These are phyloP conservation scores for Leptothorax acervorum DNA, from an alignment of 2,888 invertebrate species.

Conservation along the genomic window DNA sequence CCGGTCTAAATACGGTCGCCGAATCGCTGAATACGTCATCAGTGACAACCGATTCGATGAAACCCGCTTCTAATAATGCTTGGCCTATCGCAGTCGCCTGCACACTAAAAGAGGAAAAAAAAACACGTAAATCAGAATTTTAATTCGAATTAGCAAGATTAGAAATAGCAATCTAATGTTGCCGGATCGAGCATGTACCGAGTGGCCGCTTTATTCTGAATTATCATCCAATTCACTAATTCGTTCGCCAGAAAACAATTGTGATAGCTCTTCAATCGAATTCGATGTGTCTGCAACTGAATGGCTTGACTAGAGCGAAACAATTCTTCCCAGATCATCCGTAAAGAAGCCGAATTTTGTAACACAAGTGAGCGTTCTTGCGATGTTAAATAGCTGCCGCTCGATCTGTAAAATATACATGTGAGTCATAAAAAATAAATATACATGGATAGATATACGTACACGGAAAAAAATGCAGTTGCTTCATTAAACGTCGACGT, in stretches of 20 bases:
- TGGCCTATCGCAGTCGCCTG: slow-evolving; percentile 93
- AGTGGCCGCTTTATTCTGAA: slow-evolving; percentile 91
- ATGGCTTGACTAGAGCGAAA: slow-evolving; percentile 87
- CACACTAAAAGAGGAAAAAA: slow-evolving; percentile 86
- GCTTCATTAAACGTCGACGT: too few species aligned
- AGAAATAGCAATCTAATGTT: background rate
- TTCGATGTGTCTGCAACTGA: slow-evolving; percentile 88
- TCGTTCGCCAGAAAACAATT: slow-evolving; percentile 93
- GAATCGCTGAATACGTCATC: slow-evolving; percentile 86
- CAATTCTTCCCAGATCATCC: slow-evolving; percentile 89
- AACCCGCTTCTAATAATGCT: slow-evolving; percentile 91
- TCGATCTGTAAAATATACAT: slow-evolving; percentile 78
- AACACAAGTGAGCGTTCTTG: slow-evolving; percentile 87
- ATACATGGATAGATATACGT: background rate
- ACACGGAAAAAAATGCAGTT: too few species aligned
- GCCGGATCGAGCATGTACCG: slow-evolving; percentile 86
- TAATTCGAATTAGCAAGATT: background rate
- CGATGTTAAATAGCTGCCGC: slow-evolving; percentile 85
- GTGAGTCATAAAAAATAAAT: background rate
- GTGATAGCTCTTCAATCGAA: slow-evolving; percentile 91
- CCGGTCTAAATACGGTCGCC: slow-evolving; percentile 86
- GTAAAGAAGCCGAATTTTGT: slow-evolving; percentile 88
- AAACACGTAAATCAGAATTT: background rate
- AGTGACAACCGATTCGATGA: slow-evolving; percentile 88
- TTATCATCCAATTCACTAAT: slow-evolving; percentile 93